Conservation (phyloP, 2,797 vertebrate species). For the Mus spretus region DNA sequence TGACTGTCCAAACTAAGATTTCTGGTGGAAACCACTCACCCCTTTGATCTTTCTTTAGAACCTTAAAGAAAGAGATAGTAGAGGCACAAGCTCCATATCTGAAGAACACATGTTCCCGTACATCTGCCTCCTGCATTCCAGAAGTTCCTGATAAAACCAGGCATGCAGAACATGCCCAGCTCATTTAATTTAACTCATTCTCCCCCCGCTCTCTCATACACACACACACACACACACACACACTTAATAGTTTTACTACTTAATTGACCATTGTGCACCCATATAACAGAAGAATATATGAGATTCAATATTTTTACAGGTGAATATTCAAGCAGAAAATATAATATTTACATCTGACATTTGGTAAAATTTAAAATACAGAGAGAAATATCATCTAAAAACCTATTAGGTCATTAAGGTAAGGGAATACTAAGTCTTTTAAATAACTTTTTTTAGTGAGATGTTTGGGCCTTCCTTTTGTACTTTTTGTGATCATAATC, state of each 20-base stretch:
- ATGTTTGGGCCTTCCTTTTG: background rate
- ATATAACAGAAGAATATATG: background rate
- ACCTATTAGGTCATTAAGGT: background rate
- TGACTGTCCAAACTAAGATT: slow-evolving; percentile 56
- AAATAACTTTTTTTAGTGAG: background rate
- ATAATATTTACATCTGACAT: background rate
- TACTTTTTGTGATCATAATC: background rate
- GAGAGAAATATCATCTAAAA: slow-evolving; percentile 39
- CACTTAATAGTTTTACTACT: background rate
- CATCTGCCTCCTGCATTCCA: background rate
- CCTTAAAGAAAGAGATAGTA: slow-evolving; percentile 36
- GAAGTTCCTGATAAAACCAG: background rate
- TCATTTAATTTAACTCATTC: background rate
- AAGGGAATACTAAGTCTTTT: background rate
- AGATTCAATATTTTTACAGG: slow-evolving; percentile 3
- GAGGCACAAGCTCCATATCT: background rate
- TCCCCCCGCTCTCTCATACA: too few species aligned
- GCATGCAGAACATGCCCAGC: background rate
- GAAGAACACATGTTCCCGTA: background rate
- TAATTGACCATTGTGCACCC: background rate
- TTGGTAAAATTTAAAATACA: slow-evolving; percentile 8
- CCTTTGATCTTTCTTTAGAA: slow-evolving; percentile 27
- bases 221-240: background rate
- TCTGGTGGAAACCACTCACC: slow-evolving; percentile 28
- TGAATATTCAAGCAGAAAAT: background rate